Evolutionary conservation across 2,113 vertebrate genomes (phyloP), one percentile per base, ranked within the genome.

Genomic region (Fulica atra): DNA sequence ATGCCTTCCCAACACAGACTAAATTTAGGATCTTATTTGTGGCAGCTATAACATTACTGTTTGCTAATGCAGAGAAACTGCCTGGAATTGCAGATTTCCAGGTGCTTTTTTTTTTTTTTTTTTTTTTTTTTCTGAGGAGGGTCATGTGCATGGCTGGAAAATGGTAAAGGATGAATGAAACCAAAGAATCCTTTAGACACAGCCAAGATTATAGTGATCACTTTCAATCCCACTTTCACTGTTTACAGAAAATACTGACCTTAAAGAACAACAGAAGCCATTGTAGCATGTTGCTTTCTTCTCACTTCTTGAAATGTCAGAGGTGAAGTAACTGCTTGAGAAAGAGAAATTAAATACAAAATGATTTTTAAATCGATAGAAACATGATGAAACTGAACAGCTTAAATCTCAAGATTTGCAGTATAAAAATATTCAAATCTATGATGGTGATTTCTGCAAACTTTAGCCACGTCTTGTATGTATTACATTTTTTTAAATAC

Each of bases 401-500:
- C 8, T 59, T 72, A 81, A 13, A 35, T n/a, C 16, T 72, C 2
- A 7, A 40, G 8, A 56, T 68, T 13, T 80, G 4, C 10, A n/a
- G 25, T 76, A 38, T 21, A 12, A n/a, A 82, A 79, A 42, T 59
- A 63, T 5, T 72, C 11, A 64, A 60, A 71, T 33, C 10, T 6
- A 40, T 59, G 7, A 23, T 6, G 5, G 15, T 57, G 16, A 83
- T 44, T 86, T 79, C 53, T 86, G 48, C 13, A 76, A 48, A 50
- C 10, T 68, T 73, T 76, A 15, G 1, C 5, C 4, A n/a, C 36
- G 35, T 3, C 19, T 4, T 11, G 9, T 7, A 38, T 2, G 1
- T 38, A 46, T 23, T 50, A 8, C 10, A 36, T 35, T 50, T 50
- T 50, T 70, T 82, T 59, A 66, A 66, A 74, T 36, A 50, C 3